A percentile compares a stretch with the other conserved stretches of the same genome.
Conservation (phyloP, 2,113 vertebrate species). For the Aepyceros melampus region DNA sequence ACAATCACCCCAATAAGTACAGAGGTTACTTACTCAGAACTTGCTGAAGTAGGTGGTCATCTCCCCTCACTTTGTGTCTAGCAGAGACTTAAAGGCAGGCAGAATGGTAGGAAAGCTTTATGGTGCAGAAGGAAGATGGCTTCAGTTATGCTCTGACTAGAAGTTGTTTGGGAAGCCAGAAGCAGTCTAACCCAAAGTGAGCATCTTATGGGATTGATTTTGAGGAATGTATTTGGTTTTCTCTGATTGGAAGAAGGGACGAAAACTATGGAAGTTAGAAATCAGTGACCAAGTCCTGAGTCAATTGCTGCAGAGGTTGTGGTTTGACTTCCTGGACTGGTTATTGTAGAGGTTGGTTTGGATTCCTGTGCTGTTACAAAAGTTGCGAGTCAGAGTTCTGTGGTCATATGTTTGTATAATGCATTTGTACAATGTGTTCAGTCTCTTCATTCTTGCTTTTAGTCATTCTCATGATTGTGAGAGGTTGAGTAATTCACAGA, state of each 20-base stretch:
- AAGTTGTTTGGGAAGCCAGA: background rate
- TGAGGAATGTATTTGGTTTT: background rate
- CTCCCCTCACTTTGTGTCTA: background rate
- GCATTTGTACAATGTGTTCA: background rate
- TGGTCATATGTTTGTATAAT: background rate
- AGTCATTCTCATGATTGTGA: background rate
- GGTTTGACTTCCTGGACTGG: background rate
- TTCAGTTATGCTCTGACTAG: background rate
- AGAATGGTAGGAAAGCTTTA: background rate
- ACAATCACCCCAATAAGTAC: background rate
- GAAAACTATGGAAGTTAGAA: background rate
- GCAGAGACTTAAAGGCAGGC: background rate
- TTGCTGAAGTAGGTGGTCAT: background rate
- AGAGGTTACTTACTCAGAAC: background rate
- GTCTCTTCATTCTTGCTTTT: background rate
- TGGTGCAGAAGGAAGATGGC: background rate
- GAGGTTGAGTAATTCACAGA: background rate
- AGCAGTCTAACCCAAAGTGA: background rate
- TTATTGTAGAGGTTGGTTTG: background rate
- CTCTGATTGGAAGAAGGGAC: background rate
- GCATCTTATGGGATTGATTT: background rate
- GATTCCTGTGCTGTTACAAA: background rate
- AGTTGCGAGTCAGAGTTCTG: background rate
- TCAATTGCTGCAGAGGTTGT: background rate
- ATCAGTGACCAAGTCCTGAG: background rate